Base-by-base conservation (phyloP, 1,140 invertebrate genomes). In the Archivesica marissinica region DNA sequence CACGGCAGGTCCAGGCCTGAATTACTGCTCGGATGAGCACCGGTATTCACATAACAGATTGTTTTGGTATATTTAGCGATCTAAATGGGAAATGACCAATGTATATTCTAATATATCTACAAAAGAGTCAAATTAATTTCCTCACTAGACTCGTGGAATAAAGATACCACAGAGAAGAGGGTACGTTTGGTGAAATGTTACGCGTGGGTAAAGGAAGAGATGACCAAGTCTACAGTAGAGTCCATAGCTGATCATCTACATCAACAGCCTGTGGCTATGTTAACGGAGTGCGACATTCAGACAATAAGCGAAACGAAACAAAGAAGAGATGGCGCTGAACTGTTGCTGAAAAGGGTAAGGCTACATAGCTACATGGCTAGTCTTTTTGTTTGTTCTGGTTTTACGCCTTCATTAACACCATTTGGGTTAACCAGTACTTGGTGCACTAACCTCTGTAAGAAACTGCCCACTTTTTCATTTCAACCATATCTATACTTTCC, bases 141-240 rank as follows among this genome's bases (percentile, higher is more conserved):
- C n/a, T n/a, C n/a, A n/a, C n/a, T n/a, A n/a, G n/a, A n/a, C n/a
- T n/a, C n/a, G n/a, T n/a, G n/a, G n/a, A n/a, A 52, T 52, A 15
- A 3, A 11, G 50, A 7, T 4, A 52, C 50, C 17, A n/a, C 50
- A 64, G 9, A 64, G 30, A 61, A 78, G 11, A 35, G 54, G 4
- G 38, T 47, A 33, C 35, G 76, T 20, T 33, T 83, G 33, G 70
- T 83, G n/a, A 74, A 74, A 50, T 0, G 28, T 13, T 83, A 83
- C 56, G 80, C 80, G 4, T 75, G 39, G 38, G n/a, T 83, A 6
- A 83, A 83, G 38, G 70, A 75, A 23, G 80, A 83, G 30, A 83
- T 83, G 80, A 30, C 44, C 30, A 41, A 39, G 33, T 13, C 68
- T 7, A 70, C 50, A 33, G 54, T 70, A 7, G 13, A 30, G 4